Evolutionary conservation across 2,113 vertebrate species (phyloP).

Genomic region (Morphnarchus princeps): DNA sequence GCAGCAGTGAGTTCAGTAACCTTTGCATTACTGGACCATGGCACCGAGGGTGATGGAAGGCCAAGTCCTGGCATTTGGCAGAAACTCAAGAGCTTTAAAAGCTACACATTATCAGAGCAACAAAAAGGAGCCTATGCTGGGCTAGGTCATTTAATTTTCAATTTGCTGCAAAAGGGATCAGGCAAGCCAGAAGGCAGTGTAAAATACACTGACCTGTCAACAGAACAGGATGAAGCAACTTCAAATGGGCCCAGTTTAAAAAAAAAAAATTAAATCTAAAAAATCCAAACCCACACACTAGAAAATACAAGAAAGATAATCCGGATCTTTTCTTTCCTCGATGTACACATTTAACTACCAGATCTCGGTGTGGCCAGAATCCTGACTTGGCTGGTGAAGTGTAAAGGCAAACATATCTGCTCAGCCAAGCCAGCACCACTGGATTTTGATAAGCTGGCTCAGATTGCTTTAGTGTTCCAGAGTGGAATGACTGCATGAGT

Average conservation of each 20-base stretch:
- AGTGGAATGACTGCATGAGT: not conserved
- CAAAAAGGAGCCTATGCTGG: not conserved
- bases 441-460: not conserved
- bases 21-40: conserved; percentile 29
- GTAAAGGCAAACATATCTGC: not conserved
- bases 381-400: not conserved
- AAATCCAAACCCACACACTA: not conserved
- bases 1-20: conserved; percentile 17
- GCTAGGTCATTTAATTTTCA: conserved; percentile 38
- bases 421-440: not conserved
- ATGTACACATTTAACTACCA: not conserved
- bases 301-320: not conserved
- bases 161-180: conserved; percentile 20
- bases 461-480: not conserved
- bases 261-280: not conserved
- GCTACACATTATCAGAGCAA: conserved; percentile 16
- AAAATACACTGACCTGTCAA: not conserved
- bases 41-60: not conserved
- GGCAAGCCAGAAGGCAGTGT: not conserved
- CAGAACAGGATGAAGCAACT: not conserved
- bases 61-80: not conserved
- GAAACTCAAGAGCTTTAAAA: conserved; percentile 46
- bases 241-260: not conserved
- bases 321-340: not conserved
- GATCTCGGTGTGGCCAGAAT: not conserved